Evolutionary conservation across 2,113 vertebrate species (phyloP), one percentile per base, ranked within the genome.

Genomic region (Tilapia sparmanii): DNA sequence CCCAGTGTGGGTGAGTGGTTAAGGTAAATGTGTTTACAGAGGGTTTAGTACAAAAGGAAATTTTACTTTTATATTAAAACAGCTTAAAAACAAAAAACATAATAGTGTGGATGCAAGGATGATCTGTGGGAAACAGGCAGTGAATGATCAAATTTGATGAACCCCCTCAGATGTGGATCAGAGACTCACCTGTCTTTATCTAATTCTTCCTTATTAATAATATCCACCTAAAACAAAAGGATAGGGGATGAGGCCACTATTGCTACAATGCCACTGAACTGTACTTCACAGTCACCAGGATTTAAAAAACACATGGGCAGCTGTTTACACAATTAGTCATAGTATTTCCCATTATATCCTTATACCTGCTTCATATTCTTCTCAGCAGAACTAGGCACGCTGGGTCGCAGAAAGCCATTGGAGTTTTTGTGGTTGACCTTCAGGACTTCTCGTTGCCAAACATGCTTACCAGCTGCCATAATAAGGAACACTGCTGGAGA

Each of bases 401-500:
- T 96, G 95, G 96, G 96, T 91, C 93, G 96, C 92, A 95, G 94
- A 96, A 96, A 96, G 97, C 97, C 97, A 97, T 96, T 82, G 89
- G 94, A 81, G 94, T 71, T 89, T 92, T 93, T 96, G 91, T 96
- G 96, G 83, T 95, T 94, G 93, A 95, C 92, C 88, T 94, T 92
- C 89, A 92, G 90, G 85, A 96, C 93, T 89, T 96, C 91, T 90
- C 96, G 96, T 93, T 94, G 96, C 95, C 94, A 96, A 96, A 97
- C 96, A 97, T 97, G 96, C 91, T 95, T 94, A 97, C 97, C 97
- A 97, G 97, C 97, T 96, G 97, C 98, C 97, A 98, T 97, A 98
- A 97, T 96, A 96, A 94, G 93, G 93, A 94, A 97, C 89, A 92
- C 97, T 99, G 88, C 55, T 45, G 78, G 80, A 89, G 31, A 89